Conservation (phyloP, 2,888 invertebrate species). For the Rhagium mordax region DNA sequence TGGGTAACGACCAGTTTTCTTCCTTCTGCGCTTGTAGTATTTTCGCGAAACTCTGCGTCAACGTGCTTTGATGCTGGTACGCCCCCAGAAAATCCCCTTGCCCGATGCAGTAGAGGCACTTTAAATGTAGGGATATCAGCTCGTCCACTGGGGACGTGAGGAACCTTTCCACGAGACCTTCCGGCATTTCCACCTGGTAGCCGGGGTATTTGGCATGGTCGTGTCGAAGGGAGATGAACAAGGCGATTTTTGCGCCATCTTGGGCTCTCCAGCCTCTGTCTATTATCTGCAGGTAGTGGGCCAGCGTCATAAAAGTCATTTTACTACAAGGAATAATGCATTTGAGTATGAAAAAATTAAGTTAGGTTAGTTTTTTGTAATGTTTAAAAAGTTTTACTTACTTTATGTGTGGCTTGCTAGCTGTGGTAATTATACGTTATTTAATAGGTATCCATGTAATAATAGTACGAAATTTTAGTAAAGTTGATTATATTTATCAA, state of each 20-base stretch:
- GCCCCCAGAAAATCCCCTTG: constrained; percentile 77
- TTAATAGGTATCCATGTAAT: background rate
- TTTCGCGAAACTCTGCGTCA: constrained; percentile 86
- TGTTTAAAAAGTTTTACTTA: background rate
- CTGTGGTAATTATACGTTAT: background rate
- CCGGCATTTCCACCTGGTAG: constrained; percentile 80
- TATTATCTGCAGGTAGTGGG: constrained; percentile 70
- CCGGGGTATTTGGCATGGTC: constrained; percentile 82
- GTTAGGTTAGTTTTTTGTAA: constrained; percentile 18
- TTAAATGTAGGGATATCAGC: constrained; percentile 82
- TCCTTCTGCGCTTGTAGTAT: constrained; percentile 91
- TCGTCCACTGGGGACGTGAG: constrained; percentile 84
- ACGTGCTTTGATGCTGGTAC: constrained; percentile 83
- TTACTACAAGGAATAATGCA: constrained; percentile 9
- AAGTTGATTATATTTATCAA: background rate
- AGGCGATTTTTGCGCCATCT: constrained; percentile 76
- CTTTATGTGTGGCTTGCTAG: background rate
- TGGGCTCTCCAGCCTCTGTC: constrained; percentile 76
- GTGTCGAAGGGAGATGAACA: constrained; percentile 78
- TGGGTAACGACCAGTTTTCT: constrained; percentile 96
- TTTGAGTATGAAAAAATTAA: background rate
- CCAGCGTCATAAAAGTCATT: constrained; percentile 65
- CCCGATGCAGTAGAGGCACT: constrained; percentile 74
- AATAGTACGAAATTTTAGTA: background rate
- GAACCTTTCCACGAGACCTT: constrained; percentile 79